Evolutionary conservation across 2,888 invertebrate genomes (phyloP), one percentile per base, ranked within the genome.

Genomic region (Abscondita cerata): DNA sequence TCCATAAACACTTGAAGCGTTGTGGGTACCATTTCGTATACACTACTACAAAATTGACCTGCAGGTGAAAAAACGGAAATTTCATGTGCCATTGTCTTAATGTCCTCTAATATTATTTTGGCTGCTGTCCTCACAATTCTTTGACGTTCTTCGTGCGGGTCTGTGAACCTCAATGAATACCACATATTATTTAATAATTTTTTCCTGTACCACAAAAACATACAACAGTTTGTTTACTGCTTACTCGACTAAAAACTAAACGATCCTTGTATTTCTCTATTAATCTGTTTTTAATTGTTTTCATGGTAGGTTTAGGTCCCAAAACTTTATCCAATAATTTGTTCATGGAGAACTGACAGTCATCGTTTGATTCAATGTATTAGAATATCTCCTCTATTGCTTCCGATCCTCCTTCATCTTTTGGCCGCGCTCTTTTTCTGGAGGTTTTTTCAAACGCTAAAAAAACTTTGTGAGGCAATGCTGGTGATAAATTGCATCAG

Each of bases 101-200:
- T 52, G 13, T 58, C 59, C 38, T 59, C 44, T 34, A 51, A 47
- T 5, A 52, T 52, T 20, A 59, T 59, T 34, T 40, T 34, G 16
- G 59, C 52, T 25, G 53, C 59, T 31, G n/a, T 38, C 48, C 18
- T 25, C 11, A 59, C 48, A 13, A 59, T 40, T 18, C 53, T 59
- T 12, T 38, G 5, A 1, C 53, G 20, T 48, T 59, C 53, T 53
- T 8, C 48, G 15, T 53, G 20, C 31, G 36, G 13, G 47, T 48
- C 40, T 25, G 15, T 36, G 11, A 15, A 38, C 41, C 41, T 52
- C 13, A 25, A 47, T 12, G 18, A 5, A 16, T 59, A 59, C 52
- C 38, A 59, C 9, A 16, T 8, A 25, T 47, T 25, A n/a, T 9
- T 48, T 40, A 53, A 48, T 11, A 53, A 53, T 20, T 47, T 52